phyloP scores from a whole-genome alignment of 2,888 invertebrate genomes.

The Drosophila diplacantha region DNA sequence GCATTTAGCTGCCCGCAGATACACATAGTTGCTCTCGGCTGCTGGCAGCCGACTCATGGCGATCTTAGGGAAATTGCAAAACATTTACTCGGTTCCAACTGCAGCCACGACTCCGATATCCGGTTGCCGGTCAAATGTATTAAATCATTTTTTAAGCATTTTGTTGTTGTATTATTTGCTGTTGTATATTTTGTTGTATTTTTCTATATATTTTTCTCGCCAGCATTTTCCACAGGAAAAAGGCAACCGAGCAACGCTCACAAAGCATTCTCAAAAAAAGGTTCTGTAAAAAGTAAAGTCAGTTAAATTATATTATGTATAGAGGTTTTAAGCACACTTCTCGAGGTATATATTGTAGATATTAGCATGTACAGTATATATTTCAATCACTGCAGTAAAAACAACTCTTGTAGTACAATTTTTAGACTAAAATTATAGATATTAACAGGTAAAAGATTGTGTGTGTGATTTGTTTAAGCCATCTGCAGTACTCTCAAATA shows the following conservation, averaged over 20 bases:
- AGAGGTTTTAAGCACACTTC: background rate
- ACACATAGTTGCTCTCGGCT: constrained; percentile 4
- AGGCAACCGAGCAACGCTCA: background rate
- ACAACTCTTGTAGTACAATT: no score
- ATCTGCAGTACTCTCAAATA: background rate
- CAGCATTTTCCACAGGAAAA: background rate
- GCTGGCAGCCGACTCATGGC: constrained; percentile 18
- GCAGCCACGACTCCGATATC: constrained; percentile 33
- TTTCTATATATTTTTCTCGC: background rate
- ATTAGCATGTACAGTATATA: no score
- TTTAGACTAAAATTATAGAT: no score
- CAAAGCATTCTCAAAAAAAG: background rate
- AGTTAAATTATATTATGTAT: background rate
- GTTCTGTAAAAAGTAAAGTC: background rate
- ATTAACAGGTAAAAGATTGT: no score
- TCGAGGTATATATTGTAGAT: no score
- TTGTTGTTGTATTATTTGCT: background rate
- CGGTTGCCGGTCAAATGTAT: constrained; percentile 41
- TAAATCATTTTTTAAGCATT: constrained; percentile 24
- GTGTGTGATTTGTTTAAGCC: no score
- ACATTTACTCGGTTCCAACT: constrained; percentile 30
- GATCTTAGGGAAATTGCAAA: constrained; percentile 43
- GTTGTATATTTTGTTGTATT: constrained; percentile 2
- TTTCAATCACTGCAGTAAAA: no score
- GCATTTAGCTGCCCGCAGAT: constrained; percentile 7